Evolutionary conservation across 2,888 invertebrate species (phyloP).

Genomic region (Proisotoma minuta): DNA sequence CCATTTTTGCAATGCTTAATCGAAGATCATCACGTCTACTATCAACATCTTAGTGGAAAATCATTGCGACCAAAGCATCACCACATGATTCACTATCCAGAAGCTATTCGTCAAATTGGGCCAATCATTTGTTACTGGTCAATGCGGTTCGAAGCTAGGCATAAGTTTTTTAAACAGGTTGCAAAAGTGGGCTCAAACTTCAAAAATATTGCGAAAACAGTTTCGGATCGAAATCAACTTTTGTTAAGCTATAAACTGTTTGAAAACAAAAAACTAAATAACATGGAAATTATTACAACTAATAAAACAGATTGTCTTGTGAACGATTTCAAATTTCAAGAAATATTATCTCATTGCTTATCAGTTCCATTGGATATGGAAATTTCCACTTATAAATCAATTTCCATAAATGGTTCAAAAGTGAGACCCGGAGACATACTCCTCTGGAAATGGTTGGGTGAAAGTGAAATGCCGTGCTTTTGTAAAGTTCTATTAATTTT

Average conservation of each 20-base stretch:
- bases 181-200: slow-evolving; percentile 16
- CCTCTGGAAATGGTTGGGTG: neutral
- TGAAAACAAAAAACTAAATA: neutral
- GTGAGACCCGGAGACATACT: neutral
- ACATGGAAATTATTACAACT: neutral
- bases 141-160: slow-evolving; percentile 30
- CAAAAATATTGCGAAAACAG: slow-evolving; percentile 22
- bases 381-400: neutral
- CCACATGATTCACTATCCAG: slow-evolving; percentile 24
- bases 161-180: slow-evolving; percentile 25
- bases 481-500: neutral
- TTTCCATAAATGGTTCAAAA: neutral
- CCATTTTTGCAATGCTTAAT: slow-evolving; percentile 10
- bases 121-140: slow-evolving; percentile 16
- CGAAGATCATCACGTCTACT: slow-evolving; percentile 3
- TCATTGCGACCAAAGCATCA: slow-evolving; percentile 29
- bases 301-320: neutral
- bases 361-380: neutral
- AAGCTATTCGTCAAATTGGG: slow-evolving; percentile 20
- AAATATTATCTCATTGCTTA: neutral
- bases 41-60: neutral
- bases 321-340: neutral
- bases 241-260: neutral
- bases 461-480: neutral
- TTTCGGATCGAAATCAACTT: slow-evolving; percentile 22